phyloP scores from a whole-genome alignment of 2,797 vertebrate genomes.

The Valencia hispanica region DNA sequence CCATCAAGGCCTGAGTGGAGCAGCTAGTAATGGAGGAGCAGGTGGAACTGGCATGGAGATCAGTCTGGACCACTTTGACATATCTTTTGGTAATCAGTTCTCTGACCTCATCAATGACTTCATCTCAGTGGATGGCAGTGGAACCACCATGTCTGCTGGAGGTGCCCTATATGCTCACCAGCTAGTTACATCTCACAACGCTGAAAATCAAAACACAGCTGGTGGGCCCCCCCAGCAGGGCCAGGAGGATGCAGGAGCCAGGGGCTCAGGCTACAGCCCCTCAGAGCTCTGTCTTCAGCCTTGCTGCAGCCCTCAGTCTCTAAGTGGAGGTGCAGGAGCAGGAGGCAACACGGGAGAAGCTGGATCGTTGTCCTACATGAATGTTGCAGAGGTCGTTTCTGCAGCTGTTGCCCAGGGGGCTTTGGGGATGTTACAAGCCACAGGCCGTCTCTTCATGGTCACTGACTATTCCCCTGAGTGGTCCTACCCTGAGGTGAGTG shows the following conservation, averaged over 20 bases:
- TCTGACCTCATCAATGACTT: slow-evolving; percentile 99
- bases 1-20: slow-evolving; percentile 87
- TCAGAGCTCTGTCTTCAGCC: slow-evolving; percentile 95
- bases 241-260: slow-evolving; percentile 89
- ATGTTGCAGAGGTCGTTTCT: slow-evolving; percentile 96
- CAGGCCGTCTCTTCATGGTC: slow-evolving; percentile 96
- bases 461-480: slow-evolving; percentile 99
- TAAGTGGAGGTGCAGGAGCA: slow-evolving; percentile 72
- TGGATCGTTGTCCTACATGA: slow-evolving; percentile 94
- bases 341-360: slow-evolving; percentile 86
- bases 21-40: slow-evolving; percentile 75
- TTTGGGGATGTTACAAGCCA: slow-evolving; percentile 95
- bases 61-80: slow-evolving; percentile 98
- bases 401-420: slow-evolving; percentile 91
- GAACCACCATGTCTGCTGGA: slow-evolving; percentile 83
- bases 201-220: slow-evolving; percentile 72
- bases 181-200: slow-evolving; percentile 83
- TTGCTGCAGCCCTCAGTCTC: slow-evolving; percentile 95
- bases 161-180: slow-evolving; percentile 93
- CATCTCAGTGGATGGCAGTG: slow-evolving; percentile 94
- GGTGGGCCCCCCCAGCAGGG: slow-evolving; percentile 86
- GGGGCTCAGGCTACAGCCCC: slow-evolving; percentile 86
- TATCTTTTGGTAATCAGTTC: slow-evolving; percentile 99
- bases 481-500: slow-evolving; percentile 98
- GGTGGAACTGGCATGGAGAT: slow-evolving; percentile 93